Evolutionary conservation across 2,888 invertebrate genomes (phyloP).

Genomic region (Epistrophe eligans): DNA sequence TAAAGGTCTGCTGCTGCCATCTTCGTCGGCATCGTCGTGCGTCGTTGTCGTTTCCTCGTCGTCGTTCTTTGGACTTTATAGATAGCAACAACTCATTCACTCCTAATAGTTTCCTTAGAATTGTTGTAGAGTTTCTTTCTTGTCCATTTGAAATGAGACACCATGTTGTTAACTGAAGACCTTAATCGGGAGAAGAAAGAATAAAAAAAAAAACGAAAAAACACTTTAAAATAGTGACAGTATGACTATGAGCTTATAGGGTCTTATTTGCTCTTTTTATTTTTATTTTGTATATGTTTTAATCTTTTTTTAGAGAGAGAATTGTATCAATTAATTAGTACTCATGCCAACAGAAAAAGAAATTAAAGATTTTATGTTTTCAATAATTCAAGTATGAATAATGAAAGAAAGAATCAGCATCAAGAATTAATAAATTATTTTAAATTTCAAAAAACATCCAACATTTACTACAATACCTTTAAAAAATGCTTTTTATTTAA

Average conservation of each 20-base stretch:
- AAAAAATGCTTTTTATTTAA: too few relatives aligned
- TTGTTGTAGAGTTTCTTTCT: conserved; percentile 23
- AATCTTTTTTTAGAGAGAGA: neutral
- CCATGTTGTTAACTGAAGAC: conserved; percentile 36
- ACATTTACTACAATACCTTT: too few relatives aligned
- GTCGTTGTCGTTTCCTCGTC: too few relatives aligned
- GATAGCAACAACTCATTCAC: conserved; percentile 8
- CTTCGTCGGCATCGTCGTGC: neutral
- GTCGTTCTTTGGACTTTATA: neutral
- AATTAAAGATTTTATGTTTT: neutral
- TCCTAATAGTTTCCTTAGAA: conserved; percentile 36
- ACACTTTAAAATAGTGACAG: conserved; percentile 5
- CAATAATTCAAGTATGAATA: too few relatives aligned
- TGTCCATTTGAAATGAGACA: conserved; percentile 39
- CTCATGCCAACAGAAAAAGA: neutral
- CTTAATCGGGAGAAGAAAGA: conserved; percentile 22
- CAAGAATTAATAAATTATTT: too few relatives aligned
- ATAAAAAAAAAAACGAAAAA: too few relatives aligned
- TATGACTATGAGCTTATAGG: conserved; percentile 1
- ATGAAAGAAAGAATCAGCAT: too few relatives aligned
- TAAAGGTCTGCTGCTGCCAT: neutral
- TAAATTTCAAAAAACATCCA: too few relatives aligned
- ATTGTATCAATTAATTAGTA: neutral
- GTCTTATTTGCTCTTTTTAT: neutral
- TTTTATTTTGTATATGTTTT: neutral